A percentile compares a stretch with the other conserved stretches of the same genome.
These are phyloP conservation scores for Selenia dentaria DNA, from an alignment of 2,888 invertebrate species.

Conservation along the genomic window DNA sequence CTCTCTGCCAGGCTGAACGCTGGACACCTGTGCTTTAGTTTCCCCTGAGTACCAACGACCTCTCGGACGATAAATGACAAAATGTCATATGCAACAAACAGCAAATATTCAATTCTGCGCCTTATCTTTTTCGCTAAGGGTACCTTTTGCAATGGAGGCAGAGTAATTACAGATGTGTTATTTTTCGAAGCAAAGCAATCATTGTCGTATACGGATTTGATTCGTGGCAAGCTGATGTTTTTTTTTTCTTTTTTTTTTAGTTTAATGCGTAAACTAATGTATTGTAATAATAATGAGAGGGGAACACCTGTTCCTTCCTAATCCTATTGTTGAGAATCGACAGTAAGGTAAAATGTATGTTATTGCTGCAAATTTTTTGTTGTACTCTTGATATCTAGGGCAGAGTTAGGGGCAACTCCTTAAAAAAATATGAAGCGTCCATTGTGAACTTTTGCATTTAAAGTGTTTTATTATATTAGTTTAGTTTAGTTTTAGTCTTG, in stretches of 20 bases:
- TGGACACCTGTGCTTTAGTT: conserved; percentile 85
- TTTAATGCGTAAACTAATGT: conserved; percentile 78
- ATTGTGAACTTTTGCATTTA: too few relatives aligned
- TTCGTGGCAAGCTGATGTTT: conserved; percentile 74
- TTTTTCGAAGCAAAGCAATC: conserved; percentile 77
- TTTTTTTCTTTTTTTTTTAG: conserved; percentile 54
- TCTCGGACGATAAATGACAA: conserved; percentile 56
- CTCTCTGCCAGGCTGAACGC: conserved; percentile 72
- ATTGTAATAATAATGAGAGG: conserved; percentile 75
- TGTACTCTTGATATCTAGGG: too few relatives aligned
- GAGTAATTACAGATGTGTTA: conserved; percentile 70
- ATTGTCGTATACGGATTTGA: conserved; percentile 84
- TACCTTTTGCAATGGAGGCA: conserved; percentile 39
- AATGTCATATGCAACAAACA: conserved; percentile 55
- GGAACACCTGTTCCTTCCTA: conserved; percentile 74
- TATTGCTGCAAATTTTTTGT: conserved; percentile 58
- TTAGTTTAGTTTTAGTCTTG: too few relatives aligned
- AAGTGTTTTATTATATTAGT: too few relatives aligned
- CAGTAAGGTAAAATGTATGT: conserved; percentile 60
- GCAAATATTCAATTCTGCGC: conserved; percentile 44
- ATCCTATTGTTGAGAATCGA: conserved; percentile 68
- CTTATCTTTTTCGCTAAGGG: conserved; percentile 41
- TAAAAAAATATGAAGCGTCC: too few relatives aligned
- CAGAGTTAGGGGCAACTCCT: too few relatives aligned
- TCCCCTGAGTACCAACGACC: conserved; percentile 85